phyloP scores from a whole-genome alignment of 1,140 invertebrate species.

The Pseudomyrmex cubaensis region DNA sequence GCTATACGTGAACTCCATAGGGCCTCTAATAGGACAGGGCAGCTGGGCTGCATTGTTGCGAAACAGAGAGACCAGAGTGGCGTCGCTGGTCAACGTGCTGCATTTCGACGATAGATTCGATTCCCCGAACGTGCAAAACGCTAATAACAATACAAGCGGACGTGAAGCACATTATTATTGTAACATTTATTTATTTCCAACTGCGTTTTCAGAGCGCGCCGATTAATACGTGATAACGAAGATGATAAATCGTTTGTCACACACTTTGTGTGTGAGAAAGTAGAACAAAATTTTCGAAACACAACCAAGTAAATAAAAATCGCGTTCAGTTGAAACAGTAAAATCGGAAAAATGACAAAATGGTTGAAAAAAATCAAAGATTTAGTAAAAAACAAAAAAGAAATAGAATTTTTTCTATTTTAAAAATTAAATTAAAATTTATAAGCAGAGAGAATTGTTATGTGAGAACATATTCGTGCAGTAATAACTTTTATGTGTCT shows the following conservation, averaged over 20 bases:
- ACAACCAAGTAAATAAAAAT: background rate
- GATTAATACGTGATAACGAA: background rate
- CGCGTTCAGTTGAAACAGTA: background rate
- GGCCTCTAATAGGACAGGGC: constrained; percentile 86
- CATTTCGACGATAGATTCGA: constrained; percentile 81
- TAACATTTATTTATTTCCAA: background rate
- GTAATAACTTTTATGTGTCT: constrained; percentile 76
- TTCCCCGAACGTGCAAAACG: constrained; percentile 81
- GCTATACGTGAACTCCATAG: constrained; percentile 88
- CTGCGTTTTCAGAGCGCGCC: no score
- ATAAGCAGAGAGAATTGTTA: no score
- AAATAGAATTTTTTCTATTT: background rate
- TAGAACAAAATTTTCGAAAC: background rate
- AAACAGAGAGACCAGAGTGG: constrained; percentile 87
- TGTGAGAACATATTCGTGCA: background rate
- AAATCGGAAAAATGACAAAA: background rate
- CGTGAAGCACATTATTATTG: constrained; percentile 2
- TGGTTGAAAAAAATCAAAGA: background rate
- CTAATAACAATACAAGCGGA: constrained; percentile 72
- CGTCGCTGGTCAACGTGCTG: constrained; percentile 86
- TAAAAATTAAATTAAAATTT: constrained; percentile 2
- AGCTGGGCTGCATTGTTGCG: constrained; percentile 86
- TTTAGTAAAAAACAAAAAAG: background rate
- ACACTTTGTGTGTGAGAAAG: background rate
- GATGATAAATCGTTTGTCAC: background rate